Evolutionary conservation across 2,113 vertebrate genomes (phyloP), one percentile per base, ranked within the genome.

Genomic region (Tonatia bakeri): DNA sequence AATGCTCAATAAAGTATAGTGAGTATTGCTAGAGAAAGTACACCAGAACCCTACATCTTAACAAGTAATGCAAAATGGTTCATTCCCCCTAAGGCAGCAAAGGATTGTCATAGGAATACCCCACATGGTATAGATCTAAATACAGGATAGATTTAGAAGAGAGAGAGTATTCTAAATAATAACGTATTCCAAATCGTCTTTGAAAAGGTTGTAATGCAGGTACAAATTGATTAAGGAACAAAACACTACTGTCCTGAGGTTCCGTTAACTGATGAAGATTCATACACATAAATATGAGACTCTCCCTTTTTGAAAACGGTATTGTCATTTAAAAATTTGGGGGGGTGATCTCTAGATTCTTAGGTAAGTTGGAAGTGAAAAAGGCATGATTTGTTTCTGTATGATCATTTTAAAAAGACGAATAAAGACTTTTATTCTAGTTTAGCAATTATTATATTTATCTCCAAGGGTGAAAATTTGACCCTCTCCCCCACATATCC

Each of bases 401-500:
- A 87, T 20, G 45, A 59, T 96, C 61, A 91, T 75, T 91, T 93
- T 40, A 24, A 97, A 95, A 83, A 59, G 19, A 75, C 73, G 52
- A 79, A n/a, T 47, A 79, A 90, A 95, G 45, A 6, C 36, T 95
- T 97, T 92, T 95, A 61, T 84, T 87, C 81, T 79, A 36, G 45
- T 47, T 92, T 96, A 72, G 80, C 61, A 92, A 90, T 94, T 91
- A 76, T 47, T 70, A 13, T 77, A 22, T 85, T 93, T 83, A 4
- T 94, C 77, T 84, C 80, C 45, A 70, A 82, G 47, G 17, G 36
- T 91, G 75, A 56, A 94, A 80, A 83, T 94, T 88, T 64, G 69
- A 83, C 56, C 89, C 69, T 16, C 15, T 19, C 50, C 50, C 14
- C 47, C 47, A 47, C n/a, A 7, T 93, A 89, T 83, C 65, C 70